phyloP scores from a whole-genome alignment of 2,113 vertebrate genomes.

The Scophthalmus maximus region DNA sequence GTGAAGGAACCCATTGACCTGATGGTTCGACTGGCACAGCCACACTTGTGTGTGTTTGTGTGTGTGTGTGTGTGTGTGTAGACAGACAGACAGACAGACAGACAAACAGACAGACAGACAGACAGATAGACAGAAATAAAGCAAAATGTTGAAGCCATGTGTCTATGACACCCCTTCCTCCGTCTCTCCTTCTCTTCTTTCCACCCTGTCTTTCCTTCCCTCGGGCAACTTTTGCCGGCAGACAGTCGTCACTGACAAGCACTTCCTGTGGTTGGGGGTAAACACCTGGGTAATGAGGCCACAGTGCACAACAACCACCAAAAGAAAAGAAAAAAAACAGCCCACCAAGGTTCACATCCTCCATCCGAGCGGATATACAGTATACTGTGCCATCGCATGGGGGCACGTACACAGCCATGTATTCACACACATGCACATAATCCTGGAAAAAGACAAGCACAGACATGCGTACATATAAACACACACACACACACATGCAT shows the following conservation, averaged over 20 bases:
- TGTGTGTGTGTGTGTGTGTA: not conserved
- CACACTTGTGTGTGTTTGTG: not conserved
- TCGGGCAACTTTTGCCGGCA: conserved; percentile 67
- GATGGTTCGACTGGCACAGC: conserved; percentile 57
- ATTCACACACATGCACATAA: conserved; percentile 18
- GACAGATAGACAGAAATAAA: not conserved
- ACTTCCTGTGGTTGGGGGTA: conserved; percentile 79
- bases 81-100: conserved; percentile 2
- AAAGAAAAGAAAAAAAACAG: conserved; percentile 6
- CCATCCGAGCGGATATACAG: not conserved
- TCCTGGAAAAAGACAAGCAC: not conserved
- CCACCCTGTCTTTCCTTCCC: conserved; percentile 49
- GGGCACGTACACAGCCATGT: conserved; percentile 11
- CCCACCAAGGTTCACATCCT: conserved; percentile 27
- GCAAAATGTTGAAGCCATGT: not conserved
- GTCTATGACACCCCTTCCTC: conserved; percentile 24
- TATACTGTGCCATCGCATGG: conserved; percentile 34
- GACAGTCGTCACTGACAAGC: conserved; percentile 74
- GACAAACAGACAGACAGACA: conserved; percentile 6
- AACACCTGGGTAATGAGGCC: conserved; percentile 81
- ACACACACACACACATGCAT: conserved; percentile 39
- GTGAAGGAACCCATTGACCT: conserved; percentile 78
- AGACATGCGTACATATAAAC: conserved; percentile 22
- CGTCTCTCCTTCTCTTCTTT: conserved; percentile 24
- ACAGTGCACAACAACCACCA: conserved; percentile 46